phyloP scores from a whole-genome alignment of 2,113 vertebrate genomes.

The Dasyornis broadbenti region DNA sequence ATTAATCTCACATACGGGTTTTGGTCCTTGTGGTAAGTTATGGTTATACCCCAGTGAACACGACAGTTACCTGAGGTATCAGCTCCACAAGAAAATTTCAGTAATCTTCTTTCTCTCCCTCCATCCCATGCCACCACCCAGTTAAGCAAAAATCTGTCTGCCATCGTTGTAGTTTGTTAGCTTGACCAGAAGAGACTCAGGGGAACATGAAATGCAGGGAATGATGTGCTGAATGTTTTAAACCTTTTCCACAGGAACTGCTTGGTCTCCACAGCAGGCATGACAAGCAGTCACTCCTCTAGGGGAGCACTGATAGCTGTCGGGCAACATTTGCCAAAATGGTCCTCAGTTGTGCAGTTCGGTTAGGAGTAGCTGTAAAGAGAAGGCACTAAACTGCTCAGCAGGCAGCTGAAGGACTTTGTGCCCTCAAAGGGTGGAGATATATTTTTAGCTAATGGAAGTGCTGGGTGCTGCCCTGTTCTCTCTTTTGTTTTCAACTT shows the following conservation, averaged over 20 bases:
- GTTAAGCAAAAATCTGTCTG: background rate
- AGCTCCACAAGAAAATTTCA: background rate
- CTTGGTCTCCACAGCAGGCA: background rate
- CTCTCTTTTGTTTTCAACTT: background rate
- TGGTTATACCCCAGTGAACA: background rate
- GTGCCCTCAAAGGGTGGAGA: background rate
- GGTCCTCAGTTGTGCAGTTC: background rate
- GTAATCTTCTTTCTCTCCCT: background rate
- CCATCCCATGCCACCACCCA: background rate
- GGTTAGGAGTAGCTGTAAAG: background rate
- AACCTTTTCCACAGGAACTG: background rate
- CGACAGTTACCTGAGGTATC: background rate
- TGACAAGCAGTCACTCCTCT: accelerated
- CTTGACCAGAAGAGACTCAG: background rate
- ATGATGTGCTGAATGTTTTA: background rate
- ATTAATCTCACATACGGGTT: background rate
- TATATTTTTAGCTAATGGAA: background rate
- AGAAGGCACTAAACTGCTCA: background rate
- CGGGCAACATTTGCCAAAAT: accelerated
- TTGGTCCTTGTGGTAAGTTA: background rate
- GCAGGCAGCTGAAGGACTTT: background rate
- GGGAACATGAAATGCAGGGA: background rate
- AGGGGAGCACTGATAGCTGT: background rate
- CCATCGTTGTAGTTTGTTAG: background rate
- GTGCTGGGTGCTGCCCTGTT: background rate